Percentiles rank a stretch among this genome's conserved stretches.
phyloP scores from a whole-genome alignment of 92 coral and sea anemone genomes.

The Desmophyllum pertusum region DNA sequence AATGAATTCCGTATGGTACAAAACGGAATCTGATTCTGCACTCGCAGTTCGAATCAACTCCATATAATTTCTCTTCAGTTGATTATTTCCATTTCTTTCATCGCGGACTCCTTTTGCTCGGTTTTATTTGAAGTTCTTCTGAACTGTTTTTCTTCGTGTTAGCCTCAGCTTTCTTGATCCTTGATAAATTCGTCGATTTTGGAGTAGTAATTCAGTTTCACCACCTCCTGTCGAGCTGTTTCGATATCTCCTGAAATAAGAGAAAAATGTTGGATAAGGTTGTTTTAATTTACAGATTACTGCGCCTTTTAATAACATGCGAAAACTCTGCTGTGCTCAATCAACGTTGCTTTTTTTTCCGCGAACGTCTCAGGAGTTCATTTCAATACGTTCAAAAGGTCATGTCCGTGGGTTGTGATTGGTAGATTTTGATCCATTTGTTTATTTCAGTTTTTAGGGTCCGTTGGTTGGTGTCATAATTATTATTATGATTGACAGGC shows the following conservation, averaged over 20 bases:
- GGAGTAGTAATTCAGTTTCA: constrained; percentile 77
- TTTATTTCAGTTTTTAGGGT: no score
- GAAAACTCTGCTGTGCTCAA: no score
- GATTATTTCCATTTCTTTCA: neutral
- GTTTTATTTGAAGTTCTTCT: neutral
- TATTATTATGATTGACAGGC: no score
- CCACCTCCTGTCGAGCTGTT: constrained; percentile 71
- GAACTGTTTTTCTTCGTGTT: neutral
- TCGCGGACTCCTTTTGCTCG: neutral
- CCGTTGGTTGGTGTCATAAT: no score
- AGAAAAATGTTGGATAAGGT: neutral
- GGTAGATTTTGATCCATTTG: no score
- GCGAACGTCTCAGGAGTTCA: no score
- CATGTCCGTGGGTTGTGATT: no score
- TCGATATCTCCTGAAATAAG: constrained; percentile 64
- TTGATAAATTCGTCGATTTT: constrained; percentile 79
- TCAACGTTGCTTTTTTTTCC: no score
- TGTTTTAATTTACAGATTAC: neutral
- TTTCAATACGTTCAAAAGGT: no score
- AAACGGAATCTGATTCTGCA: neutral
- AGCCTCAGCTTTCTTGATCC: constrained; percentile 46
- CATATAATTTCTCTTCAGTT: neutral
- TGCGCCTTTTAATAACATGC: no score
- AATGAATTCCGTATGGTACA: neutral
- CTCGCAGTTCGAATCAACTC: neutral